Conservation (phyloP, 2,113 vertebrate species). For the Lathamus discolor region DNA sequence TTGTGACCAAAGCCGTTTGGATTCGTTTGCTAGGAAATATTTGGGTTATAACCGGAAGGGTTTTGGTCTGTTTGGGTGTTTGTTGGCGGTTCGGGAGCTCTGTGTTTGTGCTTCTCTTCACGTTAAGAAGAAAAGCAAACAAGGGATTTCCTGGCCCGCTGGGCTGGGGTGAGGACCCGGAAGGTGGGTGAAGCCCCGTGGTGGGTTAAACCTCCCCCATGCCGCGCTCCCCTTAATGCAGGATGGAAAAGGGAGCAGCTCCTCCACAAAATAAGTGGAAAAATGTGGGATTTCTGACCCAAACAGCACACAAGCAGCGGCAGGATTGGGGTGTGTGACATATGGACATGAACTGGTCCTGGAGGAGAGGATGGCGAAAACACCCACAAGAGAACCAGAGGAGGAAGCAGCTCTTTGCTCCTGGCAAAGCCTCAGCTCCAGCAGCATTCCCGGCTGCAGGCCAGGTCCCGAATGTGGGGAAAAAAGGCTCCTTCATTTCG, state of each 20-base stretch:
- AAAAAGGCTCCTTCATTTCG: background rate
- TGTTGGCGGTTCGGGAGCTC: background rate
- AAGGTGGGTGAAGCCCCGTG: background rate
- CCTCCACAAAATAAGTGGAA: background rate
- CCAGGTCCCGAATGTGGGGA: background rate
- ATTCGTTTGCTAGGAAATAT: background rate
- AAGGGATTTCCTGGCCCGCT: background rate
- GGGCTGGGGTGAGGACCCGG: background rate
- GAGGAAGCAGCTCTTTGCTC: background rate
- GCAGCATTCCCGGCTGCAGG: background rate
- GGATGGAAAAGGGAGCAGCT: background rate
- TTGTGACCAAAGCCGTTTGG: background rate
- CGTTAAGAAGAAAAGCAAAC: background rate
- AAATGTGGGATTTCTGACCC: background rate
- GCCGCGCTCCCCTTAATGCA: background rate
- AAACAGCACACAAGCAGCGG: background rate
- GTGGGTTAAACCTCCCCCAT: background rate
- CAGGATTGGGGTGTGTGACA: rapidly evolving
- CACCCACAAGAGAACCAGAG: rapidly evolving
- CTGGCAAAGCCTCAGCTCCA: rapidly evolving
- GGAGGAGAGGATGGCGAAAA: background rate
- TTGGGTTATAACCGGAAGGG: background rate
- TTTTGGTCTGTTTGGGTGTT: background rate
- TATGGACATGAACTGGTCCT: rapidly evolving
- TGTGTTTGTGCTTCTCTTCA: background rate